A percentile compares a stretch with the other conserved stretches of the same genome.
Evolutionary conservation across 2,113 vertebrate species (phyloP).

Genomic region (Cheilinus undulatus): DNA sequence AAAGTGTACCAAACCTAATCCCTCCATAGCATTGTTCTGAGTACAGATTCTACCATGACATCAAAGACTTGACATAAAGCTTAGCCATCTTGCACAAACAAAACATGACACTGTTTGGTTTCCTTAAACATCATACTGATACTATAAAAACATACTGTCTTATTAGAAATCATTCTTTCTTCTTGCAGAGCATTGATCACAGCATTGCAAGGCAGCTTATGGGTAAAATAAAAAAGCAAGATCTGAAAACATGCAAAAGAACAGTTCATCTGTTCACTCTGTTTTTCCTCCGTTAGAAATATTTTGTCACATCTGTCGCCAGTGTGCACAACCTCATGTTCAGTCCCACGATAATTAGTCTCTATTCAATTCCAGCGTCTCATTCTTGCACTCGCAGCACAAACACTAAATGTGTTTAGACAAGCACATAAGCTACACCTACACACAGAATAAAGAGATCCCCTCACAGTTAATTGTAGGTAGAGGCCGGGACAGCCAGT

Average conservation of each 20-base stretch:
- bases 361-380: not conserved
- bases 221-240: not conserved
- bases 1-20: no score
- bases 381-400: not conserved
- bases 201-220: not conserved
- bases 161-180: not conserved
- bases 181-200: not conserved
- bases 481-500: not conserved
- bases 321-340: conserved; percentile 4
- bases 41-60: not conserved
- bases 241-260: not conserved
- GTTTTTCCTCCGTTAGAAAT: not conserved
- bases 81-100: not conserved
- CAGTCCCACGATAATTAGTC: not conserved
- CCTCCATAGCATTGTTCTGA: no score
- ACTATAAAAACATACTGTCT: not conserved
- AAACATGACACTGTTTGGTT: not conserved
- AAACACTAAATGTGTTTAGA: conserved; percentile 4
- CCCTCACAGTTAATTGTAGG: not conserved
- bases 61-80: not conserved
- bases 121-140: not conserved
- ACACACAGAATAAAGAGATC: conserved; percentile 1
- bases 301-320: not conserved
- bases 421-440: not conserved
- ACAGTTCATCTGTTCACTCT: not conserved